Evolutionary conservation across 2,888 invertebrate genomes (phyloP).

Genomic region (Congeria kusceri): DNA sequence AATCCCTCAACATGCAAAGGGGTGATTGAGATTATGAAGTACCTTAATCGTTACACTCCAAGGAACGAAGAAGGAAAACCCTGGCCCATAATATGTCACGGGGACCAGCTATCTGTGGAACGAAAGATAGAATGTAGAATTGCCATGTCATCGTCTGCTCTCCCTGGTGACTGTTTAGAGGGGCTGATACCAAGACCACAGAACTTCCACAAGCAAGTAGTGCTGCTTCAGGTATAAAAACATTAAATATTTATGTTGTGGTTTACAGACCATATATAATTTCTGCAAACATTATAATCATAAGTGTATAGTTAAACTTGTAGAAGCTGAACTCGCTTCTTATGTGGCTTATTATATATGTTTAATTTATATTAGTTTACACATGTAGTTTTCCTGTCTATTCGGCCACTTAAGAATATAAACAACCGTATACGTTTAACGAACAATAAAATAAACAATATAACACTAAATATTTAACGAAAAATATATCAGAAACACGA

Average conservation of each 20-base stretch:
- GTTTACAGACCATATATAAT: no score
- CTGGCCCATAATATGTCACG: slow-evolving; percentile 42
- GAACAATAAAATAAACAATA: no score
- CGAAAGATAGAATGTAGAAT: slow-evolving; percentile 32
- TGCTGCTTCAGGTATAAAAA: slow-evolving; percentile 39
- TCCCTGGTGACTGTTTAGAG: slow-evolving; percentile 16
- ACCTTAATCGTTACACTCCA: slow-evolving; percentile 12
- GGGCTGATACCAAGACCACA: slow-evolving; percentile 47
- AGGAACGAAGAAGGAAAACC: slow-evolving; percentile 8
- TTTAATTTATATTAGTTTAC: no score
- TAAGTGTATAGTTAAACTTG: no score
- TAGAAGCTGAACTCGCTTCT: no score
- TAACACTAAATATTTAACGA: no score
- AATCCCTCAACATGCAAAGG: slow-evolving; percentile 35
- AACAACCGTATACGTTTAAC: no score
- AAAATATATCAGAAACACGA: no score
- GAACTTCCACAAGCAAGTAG: slow-evolving; percentile 41
- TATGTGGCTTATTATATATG: no score
- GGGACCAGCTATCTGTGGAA: slow-evolving; percentile 42
- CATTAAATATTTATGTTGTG: neutral
- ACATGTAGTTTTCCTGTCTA: no score
- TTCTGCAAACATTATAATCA: no score
- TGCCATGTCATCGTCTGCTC: slow-evolving; percentile 13
- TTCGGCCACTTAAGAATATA: no score
- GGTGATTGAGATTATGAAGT: slow-evolving; percentile 33